Base-by-base conservation (phyloP, 1,140 invertebrate genomes). In the Drosophila pruinosa region DNA sequence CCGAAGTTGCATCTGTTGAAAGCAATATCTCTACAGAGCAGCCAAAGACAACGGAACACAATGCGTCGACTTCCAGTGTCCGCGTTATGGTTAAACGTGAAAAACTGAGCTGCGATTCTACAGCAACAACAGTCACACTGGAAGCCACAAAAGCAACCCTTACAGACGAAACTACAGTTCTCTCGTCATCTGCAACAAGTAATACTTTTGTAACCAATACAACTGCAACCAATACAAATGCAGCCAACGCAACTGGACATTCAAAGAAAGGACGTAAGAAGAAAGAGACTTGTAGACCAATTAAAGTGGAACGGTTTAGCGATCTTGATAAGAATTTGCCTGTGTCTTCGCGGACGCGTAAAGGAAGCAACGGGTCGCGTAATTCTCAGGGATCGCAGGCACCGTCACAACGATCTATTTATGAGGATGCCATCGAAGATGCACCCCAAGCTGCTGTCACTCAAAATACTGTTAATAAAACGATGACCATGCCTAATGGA, bases 301-400 rank as follows among this genome's bases (percentile, higher is more conserved):
- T 91, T 8, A 91, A 91, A 61, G 63, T 91, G 17, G 89, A 91
- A 67, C 79, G 89, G 1, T 85, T 91, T 5, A 91, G 89, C 22
- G 82, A 79, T 26, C 21, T 91, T 1, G 85, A 78, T n/a, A 68
- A 64, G 31, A 19, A 10, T 6, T 70, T 65, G 6, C 83, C 89
- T 0, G 45, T 90, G 0, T 56, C 89, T 0, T 77, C 83, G 3
- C 77, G 77, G 1, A 91, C 86, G 2, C 89, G 89, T 22, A 64
- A 78, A 28, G 52, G 69, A 24, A 89, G 71, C 65, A 68, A 43
- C 0, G 69, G 38, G 2, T 22, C 58, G 12, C 71, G 78, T 1
- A 41, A 39, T n/a, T 67, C 62, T 2, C 72, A 72, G 47, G 71
- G 75, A 19, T 38, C 58, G 0, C 53, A 64, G n/a, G 26, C 50